phyloP scores from a whole-genome alignment of 2,113 vertebrate species.

The Origma solitaria region DNA sequence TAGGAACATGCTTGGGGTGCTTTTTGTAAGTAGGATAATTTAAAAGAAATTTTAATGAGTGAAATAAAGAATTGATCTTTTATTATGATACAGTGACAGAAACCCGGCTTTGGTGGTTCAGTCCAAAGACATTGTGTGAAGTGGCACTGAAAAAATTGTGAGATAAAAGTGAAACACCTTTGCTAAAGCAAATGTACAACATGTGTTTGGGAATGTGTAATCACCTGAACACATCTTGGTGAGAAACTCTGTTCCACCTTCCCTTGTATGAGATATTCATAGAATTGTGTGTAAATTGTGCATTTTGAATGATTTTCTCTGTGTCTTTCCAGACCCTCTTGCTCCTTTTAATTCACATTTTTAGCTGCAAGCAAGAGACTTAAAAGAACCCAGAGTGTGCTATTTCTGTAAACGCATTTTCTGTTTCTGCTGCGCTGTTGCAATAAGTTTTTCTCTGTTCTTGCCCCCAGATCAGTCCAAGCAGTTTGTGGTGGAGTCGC shows the following conservation, averaged over 20 bases:
- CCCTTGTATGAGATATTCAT: not conserved
- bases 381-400: not conserved
- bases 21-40: not conserved
- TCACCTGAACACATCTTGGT: not conserved
- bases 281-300: not conserved
- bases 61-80: not conserved
- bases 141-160: not conserved
- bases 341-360: not conserved
- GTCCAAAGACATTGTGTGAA: not conserved
- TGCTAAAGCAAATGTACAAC: not conserved
- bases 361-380: not conserved
- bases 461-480: slow-evolving; percentile 85
- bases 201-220: not conserved
- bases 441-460: not conserved
- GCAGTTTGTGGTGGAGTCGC: slow-evolving; percentile 89
- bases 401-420: fast-evolving
- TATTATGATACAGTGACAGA: not conserved
- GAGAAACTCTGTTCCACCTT: not conserved
- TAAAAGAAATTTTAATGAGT: not conserved
- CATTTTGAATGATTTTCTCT: not conserved
- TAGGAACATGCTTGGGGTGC: not conserved
- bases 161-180: not conserved
- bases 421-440: not conserved
- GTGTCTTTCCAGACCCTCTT: not conserved
- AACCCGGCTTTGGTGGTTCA: not conserved